Base-by-base conservation (phyloP, 2,797 vertebrate species). In the Carcharodon carcharias region DNA sequence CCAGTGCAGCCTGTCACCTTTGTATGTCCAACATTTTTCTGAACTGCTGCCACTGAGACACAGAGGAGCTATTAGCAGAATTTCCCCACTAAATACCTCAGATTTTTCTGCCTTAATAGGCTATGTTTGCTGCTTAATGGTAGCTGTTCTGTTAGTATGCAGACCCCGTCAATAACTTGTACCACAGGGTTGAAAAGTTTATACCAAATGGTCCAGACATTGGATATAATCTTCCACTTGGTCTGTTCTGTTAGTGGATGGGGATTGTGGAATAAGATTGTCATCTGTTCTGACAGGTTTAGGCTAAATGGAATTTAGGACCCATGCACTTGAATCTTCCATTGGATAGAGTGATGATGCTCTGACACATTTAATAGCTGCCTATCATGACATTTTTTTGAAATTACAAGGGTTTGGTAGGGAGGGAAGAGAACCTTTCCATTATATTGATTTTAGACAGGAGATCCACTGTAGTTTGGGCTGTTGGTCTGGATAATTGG, bases 91-190 rank as follows among this genome's bases (percentile, higher is more conserved):
- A 95, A 95, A 95, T 95, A 50, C 94, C 69, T 77, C 50, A 58
- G 28, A 95, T 95, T 95, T 77, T 95, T 95, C 94, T 95, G 69
- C 94, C 94, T 73, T 95, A 95, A 95, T 95, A 95, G 94, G 94
- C 69, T n/a, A 73, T 95, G 94, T 77, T 95, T 95, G 69, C 45
- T 67, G n/a, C 69, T 95, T 18, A 71, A 71, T 69, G 56, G 67
- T 73, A 54, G 50, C 16, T 95, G 8, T 67, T 71, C 28, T 18
- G 94, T 14, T 95, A 35, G 50, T 28, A 21, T 56, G 31, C 54
- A 56, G 69, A 54, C 69, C 69, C 31, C 18, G 61, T 95, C 65
- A 50, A 54, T n/a, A 77, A 77, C 23, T 54, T 95, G 21, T 73
- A 54, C 21, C 54, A 73, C 67, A 77, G 63, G 5, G 69, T 73